Evolutionary conservation across 2,888 invertebrate genomes (phyloP).

Genomic region (Drosophila heteroneura): DNA sequence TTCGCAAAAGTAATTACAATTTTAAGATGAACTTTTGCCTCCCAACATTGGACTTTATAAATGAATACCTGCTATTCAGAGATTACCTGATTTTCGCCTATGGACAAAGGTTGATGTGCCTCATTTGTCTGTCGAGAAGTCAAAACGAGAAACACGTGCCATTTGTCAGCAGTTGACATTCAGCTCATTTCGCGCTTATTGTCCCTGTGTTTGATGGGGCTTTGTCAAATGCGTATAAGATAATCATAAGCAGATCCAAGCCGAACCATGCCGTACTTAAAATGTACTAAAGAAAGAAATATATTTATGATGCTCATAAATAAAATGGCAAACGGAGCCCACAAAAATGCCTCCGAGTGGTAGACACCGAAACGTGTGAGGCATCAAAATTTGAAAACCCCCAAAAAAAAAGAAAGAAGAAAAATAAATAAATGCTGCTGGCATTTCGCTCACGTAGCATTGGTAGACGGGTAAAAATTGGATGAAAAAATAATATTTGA

Average conservation of each 20-base stretch:
- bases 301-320: conserved; percentile 78
- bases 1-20: background rate
- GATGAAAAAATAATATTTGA: conserved; percentile 23
- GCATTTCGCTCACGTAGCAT: conserved; percentile 65
- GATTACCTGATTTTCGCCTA: conserved; percentile 3
- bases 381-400: conserved; percentile 61
- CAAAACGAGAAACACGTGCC: conserved; percentile 66
- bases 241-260: conserved; percentile 63
- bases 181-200: conserved; percentile 41
- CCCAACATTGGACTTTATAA: background rate
- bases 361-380: conserved; percentile 65
- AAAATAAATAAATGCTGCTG: conserved; percentile 24
- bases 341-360: conserved; percentile 42
- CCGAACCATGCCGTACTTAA: conserved; percentile 48
- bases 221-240: conserved; percentile 58
- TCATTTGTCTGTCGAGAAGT: conserved; percentile 23
- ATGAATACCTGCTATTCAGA: background rate
- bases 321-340: conserved; percentile 65
- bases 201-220: conserved; percentile 21
- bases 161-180: conserved; percentile 49
- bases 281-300: conserved; percentile 52
- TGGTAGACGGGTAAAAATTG: conserved; percentile 36
- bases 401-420: conserved; percentile 15
- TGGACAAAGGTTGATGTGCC: conserved; percentile 44
- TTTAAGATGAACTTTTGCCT: background rate